Base-by-base conservation (phyloP, 2,888 invertebrate species). In the Nymphalis polychloros region DNA sequence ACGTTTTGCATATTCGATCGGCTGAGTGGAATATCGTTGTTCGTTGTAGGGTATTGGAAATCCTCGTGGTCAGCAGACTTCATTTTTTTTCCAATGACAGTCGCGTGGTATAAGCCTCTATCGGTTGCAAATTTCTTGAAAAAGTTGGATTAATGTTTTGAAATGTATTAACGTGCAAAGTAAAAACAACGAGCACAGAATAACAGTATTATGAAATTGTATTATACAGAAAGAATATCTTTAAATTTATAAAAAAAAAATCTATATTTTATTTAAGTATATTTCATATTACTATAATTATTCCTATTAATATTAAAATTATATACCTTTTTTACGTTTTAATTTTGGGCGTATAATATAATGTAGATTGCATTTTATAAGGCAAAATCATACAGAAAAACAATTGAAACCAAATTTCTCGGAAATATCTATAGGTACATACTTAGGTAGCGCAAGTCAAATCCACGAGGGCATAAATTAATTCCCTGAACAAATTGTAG, bases 401-500 rank as follows among this genome's bases (percentile, higher is more conserved):
- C 13, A 13, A 3, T 13, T 10, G 13, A 41, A 4, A 13, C 41
- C 41, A 13, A 41, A 41, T 41, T 41, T 13, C 41, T 10, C 13
- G 31, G n/a, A 20, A 46, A 46, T 46, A 59, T n/a, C 17, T 20
- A 41, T n/a, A n/a, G n/a, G n/a, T n/a, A n/a, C 20, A 41, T 20
- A 13, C 48, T 60, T n/a, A 47, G 16, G 8, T 62, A 50, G 19
- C 41, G 52, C 41, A 19, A 27, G 60, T 41, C 19, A 50, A 67
- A 64, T 53, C 60, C 55, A 23, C 52, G 1, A 49, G 31, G 49
- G 63, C 31, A 47, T 61, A 63, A 19, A 52, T 59, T 53, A 67
- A 65, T 61, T 57, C 69, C 63, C 59, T 17, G 50, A 76, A 69
- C 69, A 74, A 75, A 70, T 75, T 76, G 70, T 73, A 72, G 68